Evolutionary conservation across 2,113 vertebrate genomes (phyloP).

Genomic region (Morone chrysops): DNA sequence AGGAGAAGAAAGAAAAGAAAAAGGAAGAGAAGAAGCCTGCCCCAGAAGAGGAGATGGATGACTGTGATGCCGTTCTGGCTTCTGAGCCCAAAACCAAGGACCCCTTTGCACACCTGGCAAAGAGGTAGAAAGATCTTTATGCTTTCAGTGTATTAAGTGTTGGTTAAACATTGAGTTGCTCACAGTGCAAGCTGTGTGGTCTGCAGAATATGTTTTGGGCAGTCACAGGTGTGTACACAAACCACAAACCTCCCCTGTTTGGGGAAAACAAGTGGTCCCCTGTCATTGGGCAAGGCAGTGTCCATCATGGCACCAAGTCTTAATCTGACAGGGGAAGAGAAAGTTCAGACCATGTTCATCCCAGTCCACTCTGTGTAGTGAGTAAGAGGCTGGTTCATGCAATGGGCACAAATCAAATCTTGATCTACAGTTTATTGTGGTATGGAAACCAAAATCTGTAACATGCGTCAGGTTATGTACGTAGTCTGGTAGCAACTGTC

Average conservation of each 20-base stretch:
- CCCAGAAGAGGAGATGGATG: constrained; percentile 89
- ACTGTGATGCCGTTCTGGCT: constrained; percentile 90
- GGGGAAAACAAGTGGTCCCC: constrained; percentile 30
- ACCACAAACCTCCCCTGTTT: neutral
- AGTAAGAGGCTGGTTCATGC: constrained; percentile 80
- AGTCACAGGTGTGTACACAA: neutral
- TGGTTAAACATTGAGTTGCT: neutral
- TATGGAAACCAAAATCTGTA: neutral
- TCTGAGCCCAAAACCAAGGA: constrained; percentile 93
- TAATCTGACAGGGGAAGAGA: constrained; percentile 78
- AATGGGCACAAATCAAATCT: constrained; percentile 62
- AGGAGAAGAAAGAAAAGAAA: constrained; percentile 86
- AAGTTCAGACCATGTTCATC: constrained; percentile 76
- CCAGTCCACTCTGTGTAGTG: constrained; percentile 76
- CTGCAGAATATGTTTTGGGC: neutral
- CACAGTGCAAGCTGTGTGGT: neutral
- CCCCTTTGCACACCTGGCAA: constrained; percentile 91
- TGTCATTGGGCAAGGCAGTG: constrained; percentile 80
- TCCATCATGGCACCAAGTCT: constrained; percentile 75
- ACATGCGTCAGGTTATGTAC: neutral
- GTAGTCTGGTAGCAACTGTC: neutral
- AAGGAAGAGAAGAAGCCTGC: constrained; percentile 89
- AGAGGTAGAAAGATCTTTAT: constrained; percentile 83
- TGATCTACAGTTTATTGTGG: too few relatives aligned
- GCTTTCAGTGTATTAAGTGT: too few relatives aligned